These are phyloP conservation scores for Nineta flava DNA, from an alignment of 2,888 invertebrate species.

Conservation along the genomic window DNA sequence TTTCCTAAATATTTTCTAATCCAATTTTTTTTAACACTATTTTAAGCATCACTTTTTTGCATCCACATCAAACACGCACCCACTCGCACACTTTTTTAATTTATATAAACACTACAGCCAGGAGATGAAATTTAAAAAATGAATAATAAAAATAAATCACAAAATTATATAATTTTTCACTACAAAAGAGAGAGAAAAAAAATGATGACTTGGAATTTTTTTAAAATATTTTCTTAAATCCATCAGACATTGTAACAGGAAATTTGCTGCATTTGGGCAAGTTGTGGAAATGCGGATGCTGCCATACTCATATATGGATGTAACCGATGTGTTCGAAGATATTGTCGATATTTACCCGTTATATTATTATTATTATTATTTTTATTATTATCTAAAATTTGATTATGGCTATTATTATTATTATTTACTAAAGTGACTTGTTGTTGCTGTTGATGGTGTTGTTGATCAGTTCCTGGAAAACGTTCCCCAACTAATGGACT, in stretches of 20 bases:
- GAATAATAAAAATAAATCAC: too few species aligned
- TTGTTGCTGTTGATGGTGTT: slow-evolving; percentile 4
- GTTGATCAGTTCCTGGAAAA: slow-evolving; percentile 3
- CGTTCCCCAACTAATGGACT: slow-evolving; percentile 23
- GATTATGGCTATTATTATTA: neutral
- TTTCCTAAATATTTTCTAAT: too few species aligned
- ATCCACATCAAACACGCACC: too few species aligned
- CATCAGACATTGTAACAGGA: slow-evolving; percentile 43
- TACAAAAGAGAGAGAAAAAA: too few species aligned
- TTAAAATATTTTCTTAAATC: neutral
- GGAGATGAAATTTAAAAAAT: too few species aligned
- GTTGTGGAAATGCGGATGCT: slow-evolving; percentile 30
- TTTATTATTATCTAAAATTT: slow-evolving; percentile 5
- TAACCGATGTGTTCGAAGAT: slow-evolving; percentile 37
- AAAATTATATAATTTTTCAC: too few species aligned
- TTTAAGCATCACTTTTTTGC: too few species aligned
- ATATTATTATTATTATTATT: slow-evolving; percentile 22
- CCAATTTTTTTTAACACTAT: too few species aligned
- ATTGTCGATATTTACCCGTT: slow-evolving; percentile 40
- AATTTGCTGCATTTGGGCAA: slow-evolving; percentile 40
- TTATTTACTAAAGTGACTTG: neutral
- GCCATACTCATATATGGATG: slow-evolving; percentile 37
- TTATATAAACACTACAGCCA: too few species aligned
- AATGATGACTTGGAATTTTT: neutral
- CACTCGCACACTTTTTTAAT: too few species aligned